Evolutionary conservation across 2,113 vertebrate species (phyloP), one percentile per base, ranked within the genome.

Genomic region (Sebastes fasciatus): DNA sequence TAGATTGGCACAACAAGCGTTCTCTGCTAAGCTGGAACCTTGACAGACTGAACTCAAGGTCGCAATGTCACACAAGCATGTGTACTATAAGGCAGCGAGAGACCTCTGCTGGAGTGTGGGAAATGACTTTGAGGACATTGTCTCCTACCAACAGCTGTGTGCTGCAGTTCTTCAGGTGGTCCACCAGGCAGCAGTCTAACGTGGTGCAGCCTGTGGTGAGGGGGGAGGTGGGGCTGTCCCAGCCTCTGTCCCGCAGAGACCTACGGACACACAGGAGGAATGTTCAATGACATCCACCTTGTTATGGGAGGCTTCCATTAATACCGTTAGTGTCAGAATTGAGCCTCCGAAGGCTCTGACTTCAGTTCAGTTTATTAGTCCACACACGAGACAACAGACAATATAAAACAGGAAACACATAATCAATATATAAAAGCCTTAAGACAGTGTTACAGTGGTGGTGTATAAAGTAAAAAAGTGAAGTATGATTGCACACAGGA

Each of bases 121-220:
- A 42, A 34, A 62, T 62, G n/a, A 58, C 42, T 17, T 34, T 40
- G 43, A 73, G 21, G 10, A 55, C 14, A 48, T 19, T 34, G 57
- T 17, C 0, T 26, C 96, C 95, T 93, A 99, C 98, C 97, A 98
- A 92, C 45, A 99, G 94, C 90, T 98, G 95, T 70, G 78, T 77
- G 75, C 96, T 97, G 94, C 98, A 99, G 91, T 96, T 96, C 89
- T 94, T 93, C 77, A 99, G 93, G 78, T 99, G 98, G 60, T 95
- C 93, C 89, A 97, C 95, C 75, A 99, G 92, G 58, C 96, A 92
- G 82, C 90, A 89, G 80, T 99, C 98, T 83, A 99, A 94, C 75
- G 95, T 82, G 64, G 93, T 82, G 45, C 93, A 97, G 80, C 97
- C 96, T 0, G 97, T 97, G 89, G 96, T 98, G 88, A 98, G 91